Base-by-base conservation (phyloP, 2,797 vertebrate species). In the Morelia viridis region DNA sequence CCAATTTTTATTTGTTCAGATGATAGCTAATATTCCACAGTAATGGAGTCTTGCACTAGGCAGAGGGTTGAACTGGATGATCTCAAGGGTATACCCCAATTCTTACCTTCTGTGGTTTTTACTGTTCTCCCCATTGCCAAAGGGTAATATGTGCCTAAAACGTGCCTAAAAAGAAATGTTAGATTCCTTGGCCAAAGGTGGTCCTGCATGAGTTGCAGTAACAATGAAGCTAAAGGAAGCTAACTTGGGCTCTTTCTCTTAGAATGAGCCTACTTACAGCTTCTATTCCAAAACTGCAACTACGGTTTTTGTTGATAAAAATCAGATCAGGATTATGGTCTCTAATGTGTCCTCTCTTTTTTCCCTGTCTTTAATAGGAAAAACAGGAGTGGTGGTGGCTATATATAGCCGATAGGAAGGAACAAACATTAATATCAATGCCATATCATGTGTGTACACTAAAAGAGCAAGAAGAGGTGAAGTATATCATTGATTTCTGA, bases 341-440 rank as follows among this genome's bases (percentile, higher is more conserved):
- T 12, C 89, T n/a, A 22, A 0, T 92, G 80, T 91, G 80, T 90
- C 87, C 1, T 53, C 89, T 56, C n/a, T 35, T 13, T 68, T 13
- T 89, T 35, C 50, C 60, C 24, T 90, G 28, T 58, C 61, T 41
- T 87, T 90, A 91, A 89, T 93, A 98, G 98, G 99, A 99, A 98
- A 99, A 99, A 96, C 99, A 99, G 94, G 99, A 99, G 96, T 99
- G 99, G 99, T 99, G 99, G 99, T 99, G 99, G 99, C 98, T 99
- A 53, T 99, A 99, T 97, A 99, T 99, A 71, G 99, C 99, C 24
- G 99, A 99, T 95, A 98, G 98, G 96, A 98, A 98, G 93, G 99
- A 99, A 65, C 99, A 99, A 96, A 98, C 98, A 2, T 97, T 99
- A 89, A 98, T 99, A 97, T 99, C 99, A 94, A 99, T 99, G 99